Evolutionary conservation across 1,140 invertebrate genomes (phyloP).

Genomic region (Ceratina calcarata): DNA sequence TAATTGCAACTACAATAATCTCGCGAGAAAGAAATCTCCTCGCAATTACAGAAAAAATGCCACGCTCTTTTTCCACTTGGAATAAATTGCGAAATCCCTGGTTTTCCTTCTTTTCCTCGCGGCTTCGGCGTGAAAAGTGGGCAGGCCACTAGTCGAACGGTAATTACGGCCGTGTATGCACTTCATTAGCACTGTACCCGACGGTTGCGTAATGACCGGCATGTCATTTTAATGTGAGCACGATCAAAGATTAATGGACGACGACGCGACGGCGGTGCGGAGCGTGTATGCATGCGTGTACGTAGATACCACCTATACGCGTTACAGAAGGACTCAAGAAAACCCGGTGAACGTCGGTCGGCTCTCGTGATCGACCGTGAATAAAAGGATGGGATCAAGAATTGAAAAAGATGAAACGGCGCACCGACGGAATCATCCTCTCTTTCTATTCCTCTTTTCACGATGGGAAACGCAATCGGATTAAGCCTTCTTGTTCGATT

Average conservation of each 20-base stretch:
- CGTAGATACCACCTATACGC: not conserved
- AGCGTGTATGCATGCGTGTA: too few species aligned
- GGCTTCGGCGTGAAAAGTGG: conserved; percentile 69
- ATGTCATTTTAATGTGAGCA: conserved; percentile 76
- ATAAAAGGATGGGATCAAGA: conserved; percentile 40
- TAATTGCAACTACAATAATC: not conserved
- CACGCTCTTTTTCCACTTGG: conserved; percentile 4
- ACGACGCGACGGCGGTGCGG: conserved; percentile 24
- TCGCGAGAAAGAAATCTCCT: not conserved
- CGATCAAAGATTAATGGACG: conserved; percentile 76
- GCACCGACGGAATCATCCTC: not conserved
- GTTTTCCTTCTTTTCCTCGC: conserved; percentile 43
- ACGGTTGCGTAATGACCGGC: conserved; percentile 72
- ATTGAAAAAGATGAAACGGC: conserved; percentile 49
- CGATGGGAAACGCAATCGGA: conserved; percentile 24
- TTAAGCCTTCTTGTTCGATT: not conserved
- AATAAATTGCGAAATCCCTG: conserved; percentile 18
- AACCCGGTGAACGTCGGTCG: conserved; percentile 40
- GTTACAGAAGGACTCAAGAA: conserved; percentile 71
- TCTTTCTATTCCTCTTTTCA: not conserved
- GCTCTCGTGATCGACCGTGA: conserved; percentile 34
- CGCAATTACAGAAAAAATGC: not conserved
- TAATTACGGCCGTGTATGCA: conserved; percentile 76
- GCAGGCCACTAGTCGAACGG: conserved; percentile 68
- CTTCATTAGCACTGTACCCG: conserved; percentile 76